Evolutionary conservation across 2,113 vertebrate genomes (phyloP), one percentile per base, ranked within the genome.

Genomic region (Hypanus sabinus): DNA sequence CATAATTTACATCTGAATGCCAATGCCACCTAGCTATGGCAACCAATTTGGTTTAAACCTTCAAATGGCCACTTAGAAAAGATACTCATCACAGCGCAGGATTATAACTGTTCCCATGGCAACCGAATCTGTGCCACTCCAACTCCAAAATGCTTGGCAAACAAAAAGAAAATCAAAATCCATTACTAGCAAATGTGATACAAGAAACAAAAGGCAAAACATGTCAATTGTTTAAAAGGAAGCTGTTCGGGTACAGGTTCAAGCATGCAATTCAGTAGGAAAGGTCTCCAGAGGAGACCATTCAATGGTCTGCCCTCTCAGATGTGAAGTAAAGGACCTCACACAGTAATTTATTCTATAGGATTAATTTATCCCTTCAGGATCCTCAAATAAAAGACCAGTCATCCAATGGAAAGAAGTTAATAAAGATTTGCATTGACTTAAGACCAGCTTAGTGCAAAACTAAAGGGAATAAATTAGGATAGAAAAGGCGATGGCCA

Each of bases 21-120:
- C n/a, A 73, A 20, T 27, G 62, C 65, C 68, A 46, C 68, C 65
- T 73, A 71, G 68, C 65, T 38, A 93, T 73, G 90, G 90, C 33
- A 93, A 93, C 91, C 91, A 73, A 38, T 90, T 90, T 90, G 85
- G 85, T 75, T 73, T 46, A 71, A 73, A 24, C 38, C 91, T 93
- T 93, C 91, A 73, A 93, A 93, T 71, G 33, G 36, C 65, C 68
- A 71, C 33, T 93, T 93, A 55, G 73, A 36, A 93, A 22, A 24
- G 68, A 27, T 73, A 27, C 65, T 70, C 70, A 16, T 93, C 91
- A 55, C 79, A 14, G 11, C 24, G 55, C 91, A 46, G 91, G 70
- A 93, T 93, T 46, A 73, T 38, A 93, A 71, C 36, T 5, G 70
- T 73, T 55, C 27, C 91, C 38, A 93, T 73, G 33, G 91, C 91